A percentile compares a stretch with the other conserved stretches of the same genome.
Evolutionary conservation across 2,113 vertebrate genomes (phyloP).

Genomic region (Lucifuga dentata): DNA sequence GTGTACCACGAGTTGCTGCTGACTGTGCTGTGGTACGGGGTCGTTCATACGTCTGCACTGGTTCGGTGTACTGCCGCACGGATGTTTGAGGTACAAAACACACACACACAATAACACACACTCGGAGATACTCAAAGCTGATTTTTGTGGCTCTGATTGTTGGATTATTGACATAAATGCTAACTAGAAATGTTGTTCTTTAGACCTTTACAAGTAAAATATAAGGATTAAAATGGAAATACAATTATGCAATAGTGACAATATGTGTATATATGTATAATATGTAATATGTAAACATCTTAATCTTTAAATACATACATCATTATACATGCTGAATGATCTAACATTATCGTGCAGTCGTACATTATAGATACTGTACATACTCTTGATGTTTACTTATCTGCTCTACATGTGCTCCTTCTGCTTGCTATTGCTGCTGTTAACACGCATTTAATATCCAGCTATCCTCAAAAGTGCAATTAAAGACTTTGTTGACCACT

Average conservation of each 20-base stretch:
- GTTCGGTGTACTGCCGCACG: slow-evolving; percentile 96
- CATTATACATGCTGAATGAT: not conserved
- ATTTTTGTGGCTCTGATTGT: too few relatives aligned
- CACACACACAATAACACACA: slow-evolving; percentile 18
- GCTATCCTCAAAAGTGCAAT: slow-evolving; percentile 28
- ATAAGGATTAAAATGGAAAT: not conserved
- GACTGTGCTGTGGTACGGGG: slow-evolving; percentile 98
- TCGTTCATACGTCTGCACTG: slow-evolving; percentile 97
- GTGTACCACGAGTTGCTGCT: slow-evolving; percentile 95
- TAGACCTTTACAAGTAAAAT: too few relatives aligned
- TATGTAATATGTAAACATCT: too few relatives aligned
- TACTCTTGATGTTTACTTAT: slow-evolving; percentile 29
- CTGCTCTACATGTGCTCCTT: slow-evolving; percentile 63
- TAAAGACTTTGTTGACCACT: slow-evolving; percentile 10
- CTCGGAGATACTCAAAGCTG: too few relatives aligned
- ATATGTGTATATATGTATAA: too few relatives aligned
- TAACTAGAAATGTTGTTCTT: too few relatives aligned
- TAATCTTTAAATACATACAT: too few relatives aligned
- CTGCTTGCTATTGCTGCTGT: slow-evolving; percentile 72
- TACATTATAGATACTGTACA: not conserved
- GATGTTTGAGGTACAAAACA: slow-evolving; percentile 96
- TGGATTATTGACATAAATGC: too few relatives aligned
- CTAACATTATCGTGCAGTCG: not conserved
- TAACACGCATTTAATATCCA: slow-evolving; percentile 49
- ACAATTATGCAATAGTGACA: too few relatives aligned